Evolutionary conservation across 1,140 invertebrate species (phyloP), one percentile per base, ranked within the genome.

Genomic region (Eurytemora carolleeae): DNA sequence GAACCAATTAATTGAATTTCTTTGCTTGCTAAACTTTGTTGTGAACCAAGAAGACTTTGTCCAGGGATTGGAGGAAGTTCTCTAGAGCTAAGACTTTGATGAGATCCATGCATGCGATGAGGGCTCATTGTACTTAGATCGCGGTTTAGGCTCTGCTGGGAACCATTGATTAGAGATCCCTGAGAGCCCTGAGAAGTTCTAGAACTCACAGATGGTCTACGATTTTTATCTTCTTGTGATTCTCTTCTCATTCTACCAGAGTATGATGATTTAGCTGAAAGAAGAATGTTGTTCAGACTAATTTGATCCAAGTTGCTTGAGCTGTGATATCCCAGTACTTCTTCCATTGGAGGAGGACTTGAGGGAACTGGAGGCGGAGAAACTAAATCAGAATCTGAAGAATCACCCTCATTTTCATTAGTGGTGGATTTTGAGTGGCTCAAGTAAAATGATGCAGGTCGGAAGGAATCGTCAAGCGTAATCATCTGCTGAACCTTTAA

Each of bases 371-470:
- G 83, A n/a, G 85, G 85, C 3, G 85, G 84, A 0, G 83, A 82
- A 12, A 85, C 76, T 25, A 86, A 74, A 68, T 88, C 86, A 68
- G 82, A 86, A 67, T 87, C 85, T 7, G 84, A 87, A 63, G 84
- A 86, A 67, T 87, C 83, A 63, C 81, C 82, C 61, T 80, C 64
- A 61, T 66, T 65, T 20, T 63, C 64, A 57, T 67, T 63, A 56
- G 63, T 66, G 18, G 62, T 63, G 7, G 65, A 63, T 53, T 66
- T 65, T 16, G 64, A 75, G 0, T 75, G 76, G 24, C 83, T 81
- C 52, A 88, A 68, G 68, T 88, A 90, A 68, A 88, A 88, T 0
- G 86, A 88, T 0, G 86, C 86, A 1, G 86, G 86, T 65, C 86
- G 74, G 66, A 88, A 90, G 1, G 83, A 86, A 68, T 88, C 86